Evolutionary conservation across 2,113 vertebrate species (phyloP), one percentile per base, ranked within the genome.

Genomic region (Gasterosteus nipponicus): DNA sequence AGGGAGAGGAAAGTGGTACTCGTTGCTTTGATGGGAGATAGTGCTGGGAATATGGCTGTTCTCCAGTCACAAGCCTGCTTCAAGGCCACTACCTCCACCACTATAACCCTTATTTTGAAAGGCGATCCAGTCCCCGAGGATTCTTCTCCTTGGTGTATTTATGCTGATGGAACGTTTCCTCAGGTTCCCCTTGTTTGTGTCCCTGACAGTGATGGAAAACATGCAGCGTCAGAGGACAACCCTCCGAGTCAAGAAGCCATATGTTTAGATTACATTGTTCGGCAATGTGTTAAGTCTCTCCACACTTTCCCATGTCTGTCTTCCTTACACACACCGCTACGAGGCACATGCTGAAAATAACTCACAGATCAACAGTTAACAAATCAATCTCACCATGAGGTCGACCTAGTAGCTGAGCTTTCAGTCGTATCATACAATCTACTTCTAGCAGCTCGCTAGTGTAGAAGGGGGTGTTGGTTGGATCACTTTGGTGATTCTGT

Each of bases 51-150:
- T 58, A 49, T 85, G 78, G 73, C 78, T 74, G 33, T 49, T 26
- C 68, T 75, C 33, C 31, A 70, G 51, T 76, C 62, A 80, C 46
- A 62, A 73, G 54, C 54, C 72, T 41, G 57, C 65, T 84, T 75
- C 44, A 18, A 47, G 65, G 67, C 46, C 66, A 58, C 63, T 33
- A 58, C 69, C 58, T 42, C 79, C 61, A 46, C 75, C 82, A 70
- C 71, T 22, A 68, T 86, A 69, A 61, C 83, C 82, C 74, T 51
- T 89, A 77, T 87, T 89, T 78, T 90, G 78, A 89, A 86, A 82
- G 58, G 63, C 58, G 69, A 87, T 59, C 51, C 49, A 10, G 31
- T 65, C 81, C 69, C 75, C 39, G 19, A 53, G 73, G 84, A 73
- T 57, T 74, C n/a, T 33, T 69, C 63, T 63, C 44, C 73, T 42